Evolutionary conservation across 2,888 invertebrate species (phyloP), one percentile per base, ranked within the genome.

Genomic region (Cantharis rufa): DNA sequence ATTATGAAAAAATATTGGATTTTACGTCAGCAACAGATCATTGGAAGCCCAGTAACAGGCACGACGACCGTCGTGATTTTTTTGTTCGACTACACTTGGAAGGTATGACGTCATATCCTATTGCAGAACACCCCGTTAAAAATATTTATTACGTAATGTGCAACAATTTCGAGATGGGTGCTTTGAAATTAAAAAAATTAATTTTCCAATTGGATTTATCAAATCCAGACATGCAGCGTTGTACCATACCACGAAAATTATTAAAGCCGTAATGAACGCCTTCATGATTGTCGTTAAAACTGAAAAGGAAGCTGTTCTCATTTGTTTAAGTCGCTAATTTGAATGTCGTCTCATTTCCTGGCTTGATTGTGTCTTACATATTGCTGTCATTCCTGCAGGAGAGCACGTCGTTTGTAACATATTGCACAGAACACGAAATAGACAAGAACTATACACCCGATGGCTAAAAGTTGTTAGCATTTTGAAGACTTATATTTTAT

Each of bases 291-390:
- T 32, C 15, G 24, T 70, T 70, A 70, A 61, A 61, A 48, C 11
- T 70, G 70, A 18, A 70, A 21, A 61, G 48, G 70, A 18, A 69
- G 63, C 15, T 71, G 68, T 70, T 62, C 74, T 76, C 78, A 82
- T 84, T 84, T 85, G 84, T 84, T 85, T 84, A 83, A 81, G 82
- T 79, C 80, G 79, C 79, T 82, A 83, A 85, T 85, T 84, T 87
- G 84, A 87, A 87, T 86, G 85, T 85, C 82, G 83, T 82, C 85
- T 86, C 87, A 86, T 86, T 86, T 86, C 84, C 85, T 82, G 82
- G 82, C 78, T 82, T 84, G 85, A 85, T 85, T 85, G 84, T 85
- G 83, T 82, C 80, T 83, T 85, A 84, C 84, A 84, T 85, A 84
- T 85, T 83, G 82, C 82, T 83, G 82, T 68, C 32, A 62, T 62